phyloP scores from a whole-genome alignment of 2,888 invertebrate genomes.

The Nemotelus pantherinus region DNA sequence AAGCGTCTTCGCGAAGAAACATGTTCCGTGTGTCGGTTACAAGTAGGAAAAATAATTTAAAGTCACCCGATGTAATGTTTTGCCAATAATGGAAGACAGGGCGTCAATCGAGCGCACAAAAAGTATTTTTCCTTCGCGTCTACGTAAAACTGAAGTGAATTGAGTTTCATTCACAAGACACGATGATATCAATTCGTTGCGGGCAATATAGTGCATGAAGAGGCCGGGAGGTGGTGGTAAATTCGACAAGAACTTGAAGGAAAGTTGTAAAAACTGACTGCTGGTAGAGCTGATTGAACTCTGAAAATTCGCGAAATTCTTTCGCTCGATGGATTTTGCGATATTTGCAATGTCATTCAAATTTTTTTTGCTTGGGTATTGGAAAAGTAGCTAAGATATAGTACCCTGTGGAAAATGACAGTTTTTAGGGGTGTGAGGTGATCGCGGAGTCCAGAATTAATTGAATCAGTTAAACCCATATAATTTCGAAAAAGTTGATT shows the following conservation, averaged over 20 bases:
- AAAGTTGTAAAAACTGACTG: not conserved
- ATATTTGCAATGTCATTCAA: conserved; percentile 33
- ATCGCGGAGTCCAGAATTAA: no score
- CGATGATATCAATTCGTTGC: conserved; percentile 6
- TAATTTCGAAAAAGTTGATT: no score
- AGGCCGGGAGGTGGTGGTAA: not conserved
- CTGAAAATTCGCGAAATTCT: not conserved
- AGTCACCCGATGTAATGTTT: conserved; percentile 19
- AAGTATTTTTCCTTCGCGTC: conserved; percentile 1
- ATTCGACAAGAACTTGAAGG: not conserved
- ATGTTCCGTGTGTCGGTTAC: not conserved
- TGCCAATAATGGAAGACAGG: conserved; percentile 28
- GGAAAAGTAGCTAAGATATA: no score
- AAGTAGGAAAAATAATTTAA: conserved; percentile 31
- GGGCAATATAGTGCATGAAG: not conserved
- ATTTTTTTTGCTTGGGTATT: not conserved
- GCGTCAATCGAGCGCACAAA: conserved; percentile 28
- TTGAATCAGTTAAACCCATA: no score
- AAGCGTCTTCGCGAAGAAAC: not conserved
- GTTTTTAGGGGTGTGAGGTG: no score
- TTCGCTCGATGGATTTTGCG: conserved; percentile 3
- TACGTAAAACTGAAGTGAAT: not conserved
- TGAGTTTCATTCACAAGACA: not conserved
- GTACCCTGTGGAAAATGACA: no score
- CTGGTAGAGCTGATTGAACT: not conserved